Conservation (phyloP, 2,888 invertebrate species). For the Chaetogeoica ovagalla region DNA sequence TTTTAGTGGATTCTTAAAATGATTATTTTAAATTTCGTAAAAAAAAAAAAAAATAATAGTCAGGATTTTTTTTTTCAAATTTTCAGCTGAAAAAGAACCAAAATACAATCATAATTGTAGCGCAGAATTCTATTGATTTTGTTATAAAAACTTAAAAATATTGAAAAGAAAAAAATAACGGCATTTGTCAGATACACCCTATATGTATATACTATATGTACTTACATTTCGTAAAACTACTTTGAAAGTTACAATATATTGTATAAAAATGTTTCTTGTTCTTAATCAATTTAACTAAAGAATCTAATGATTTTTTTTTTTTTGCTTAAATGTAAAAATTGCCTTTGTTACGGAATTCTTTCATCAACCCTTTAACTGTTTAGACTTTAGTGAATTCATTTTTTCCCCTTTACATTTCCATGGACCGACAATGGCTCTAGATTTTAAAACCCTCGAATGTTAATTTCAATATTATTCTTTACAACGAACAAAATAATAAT, state of each 20-base stretch:
- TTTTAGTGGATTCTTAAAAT: too few species aligned
- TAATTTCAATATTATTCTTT: constrained; percentile 50
- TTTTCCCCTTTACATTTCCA: constrained; percentile 8
- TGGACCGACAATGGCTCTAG: constrained; percentile 16
- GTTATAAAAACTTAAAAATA: too few species aligned
- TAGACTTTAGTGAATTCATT: constrained; percentile 12
- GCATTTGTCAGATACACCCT: not conserved
- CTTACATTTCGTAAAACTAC: not conserved
- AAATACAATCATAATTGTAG: too few species aligned
- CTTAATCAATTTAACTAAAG: not conserved
- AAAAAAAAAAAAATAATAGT: too few species aligned
- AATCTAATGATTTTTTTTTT: constrained; percentile 2
- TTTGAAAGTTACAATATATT: not conserved
- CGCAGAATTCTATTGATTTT: too few species aligned
- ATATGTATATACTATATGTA: too few species aligned
- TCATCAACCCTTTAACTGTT: constrained; percentile 35
- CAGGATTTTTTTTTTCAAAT: too few species aligned
- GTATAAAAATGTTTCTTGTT: not conserved
- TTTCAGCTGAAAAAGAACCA: too few species aligned
- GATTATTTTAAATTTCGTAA: too few species aligned
- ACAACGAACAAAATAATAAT: constrained; percentile 9
- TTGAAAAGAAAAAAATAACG: too few species aligned
- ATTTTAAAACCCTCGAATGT: constrained; percentile 24
- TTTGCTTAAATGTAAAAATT: constrained; percentile 24
- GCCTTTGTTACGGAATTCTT: constrained; percentile 17